Evolutionary conservation across 2,888 invertebrate species (phyloP), one percentile per base, ranked within the genome.

Genomic region (Aricia artaxerxes): DNA sequence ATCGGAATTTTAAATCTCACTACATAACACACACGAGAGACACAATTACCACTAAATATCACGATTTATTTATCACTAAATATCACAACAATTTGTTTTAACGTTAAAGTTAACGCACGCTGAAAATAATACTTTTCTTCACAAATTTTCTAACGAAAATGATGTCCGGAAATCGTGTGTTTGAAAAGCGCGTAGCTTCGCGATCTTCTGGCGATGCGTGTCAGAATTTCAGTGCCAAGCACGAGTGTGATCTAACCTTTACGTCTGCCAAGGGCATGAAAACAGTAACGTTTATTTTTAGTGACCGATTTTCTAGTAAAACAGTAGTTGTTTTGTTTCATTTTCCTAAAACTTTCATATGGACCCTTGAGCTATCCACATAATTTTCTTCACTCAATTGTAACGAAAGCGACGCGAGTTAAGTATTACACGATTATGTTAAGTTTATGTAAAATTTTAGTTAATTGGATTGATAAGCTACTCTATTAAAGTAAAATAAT

Each of bases 241-340:
- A 80, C 81, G 79, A 80, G 80, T 82, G 82, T 76, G 76, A 76
- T 53, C 76, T 76, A 76, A 83, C 83, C 82, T 83, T 77, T 82
- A 80, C 84, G 84, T 84, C 84, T 84, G 84, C 85, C 85, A 84
- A 85, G 85, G 85, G 84, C 85, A 82, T 83, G 82, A 81, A 69
- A 78, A 81, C 78, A 82, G 83, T 84, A 84, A 84, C 82, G 78
- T 80, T 82, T 85, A 85, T 85, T 83, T 82, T 83, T 84, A 84
- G 83, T 75, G 31, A 57, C 77, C n/a, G 79, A 57, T 80, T 82
- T 81, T 80, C 80, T 77, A 81, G 80, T 80, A 80, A 80, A 80
- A 82, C 81, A 83, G 82, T 83, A 78, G 81, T 76, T 73, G 76
- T 75, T 81, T 83, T 83, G 81, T 82, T 82, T 81, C 38, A 82